A percentile compares a stretch with the other conserved stretches of the same genome.
phyloP scores from a whole-genome alignment of 64 coral and sea anemone species.

The Montipora sp. region DNA sequence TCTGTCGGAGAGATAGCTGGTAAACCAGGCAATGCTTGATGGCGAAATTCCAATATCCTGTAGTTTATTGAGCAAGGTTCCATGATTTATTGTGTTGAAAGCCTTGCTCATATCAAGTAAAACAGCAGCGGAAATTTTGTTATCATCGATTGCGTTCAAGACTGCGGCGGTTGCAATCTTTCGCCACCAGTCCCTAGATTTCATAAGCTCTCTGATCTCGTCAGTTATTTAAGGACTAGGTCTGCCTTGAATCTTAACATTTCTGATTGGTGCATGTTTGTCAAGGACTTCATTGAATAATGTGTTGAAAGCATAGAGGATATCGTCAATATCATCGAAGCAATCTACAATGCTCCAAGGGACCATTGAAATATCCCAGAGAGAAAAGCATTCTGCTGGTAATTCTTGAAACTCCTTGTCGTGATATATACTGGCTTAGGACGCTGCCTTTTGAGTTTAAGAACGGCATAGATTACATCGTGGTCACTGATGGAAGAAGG shows the following conservation, averaged over 20 bases:
- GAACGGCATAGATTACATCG: slow-evolving; percentile 37
- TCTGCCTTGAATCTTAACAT: background rate
- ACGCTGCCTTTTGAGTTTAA: slow-evolving; percentile 29
- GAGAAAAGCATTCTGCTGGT: slow-evolving; percentile 5
- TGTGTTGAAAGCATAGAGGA: slow-evolving; percentile 35
- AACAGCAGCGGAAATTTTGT: no score
- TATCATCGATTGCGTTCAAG: no score
- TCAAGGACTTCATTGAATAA: slow-evolving; percentile 56
- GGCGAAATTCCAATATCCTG: no score
- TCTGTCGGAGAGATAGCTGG: no score
- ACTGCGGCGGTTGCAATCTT: background rate
- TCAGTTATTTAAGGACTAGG: background rate
- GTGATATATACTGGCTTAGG: slow-evolving; percentile 32
- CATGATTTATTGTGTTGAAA: no score
- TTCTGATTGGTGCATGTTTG: slow-evolving; percentile 21
- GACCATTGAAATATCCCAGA: slow-evolving; percentile 7
- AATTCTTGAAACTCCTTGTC: slow-evolving; percentile 56
- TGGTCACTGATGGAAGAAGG: slow-evolving; percentile 57
- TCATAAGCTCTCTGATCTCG: background rate
- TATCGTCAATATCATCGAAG: slow-evolving; percentile 54
- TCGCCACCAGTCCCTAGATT: background rate
- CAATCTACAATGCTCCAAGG: slow-evolving; percentile 39
- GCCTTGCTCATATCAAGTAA: no score
- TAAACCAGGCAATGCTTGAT: no score
- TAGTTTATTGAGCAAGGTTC: no score